phyloP scores from a whole-genome alignment of 2,888 invertebrate species.

The Ormyrus nitidulus region DNA sequence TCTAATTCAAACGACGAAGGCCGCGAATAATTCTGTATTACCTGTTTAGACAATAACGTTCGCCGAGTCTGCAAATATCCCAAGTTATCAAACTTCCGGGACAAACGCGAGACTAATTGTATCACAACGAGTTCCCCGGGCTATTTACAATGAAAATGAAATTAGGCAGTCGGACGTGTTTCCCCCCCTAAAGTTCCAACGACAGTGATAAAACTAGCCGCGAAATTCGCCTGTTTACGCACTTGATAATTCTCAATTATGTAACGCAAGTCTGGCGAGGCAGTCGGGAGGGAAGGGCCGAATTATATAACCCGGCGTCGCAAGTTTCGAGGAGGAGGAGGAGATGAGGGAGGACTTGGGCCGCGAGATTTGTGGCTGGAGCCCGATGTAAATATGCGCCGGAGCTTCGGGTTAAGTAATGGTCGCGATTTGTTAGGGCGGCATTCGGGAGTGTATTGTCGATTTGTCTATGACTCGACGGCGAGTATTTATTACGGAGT shows the following conservation, averaged over 20 bases:
- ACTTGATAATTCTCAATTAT: slow-evolving; percentile 43
- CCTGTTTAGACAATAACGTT: too few species aligned
- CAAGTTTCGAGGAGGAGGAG: slow-evolving; percentile 2
- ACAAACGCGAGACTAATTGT: slow-evolving; percentile 31
- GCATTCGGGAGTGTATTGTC: not conserved
- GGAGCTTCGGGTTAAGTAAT: not conserved
- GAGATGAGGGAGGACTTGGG: not conserved
- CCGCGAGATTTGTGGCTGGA: not conserved
- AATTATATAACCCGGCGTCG: not conserved
- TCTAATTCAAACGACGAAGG: too few species aligned
- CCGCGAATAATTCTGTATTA: too few species aligned
- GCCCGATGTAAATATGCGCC: too few species aligned
- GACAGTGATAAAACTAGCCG: slow-evolving; percentile 6
- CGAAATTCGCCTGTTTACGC: slow-evolving; percentile 14
- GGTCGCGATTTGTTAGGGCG: slow-evolving; percentile 12
- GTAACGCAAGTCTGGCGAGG: not conserved
- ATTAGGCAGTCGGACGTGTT: not conserved
- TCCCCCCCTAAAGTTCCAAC: not conserved
- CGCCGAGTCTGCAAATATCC: not conserved
- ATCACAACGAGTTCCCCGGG: not conserved
- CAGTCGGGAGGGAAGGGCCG: too few species aligned
- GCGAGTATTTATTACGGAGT: not conserved
- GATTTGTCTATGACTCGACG: not conserved
- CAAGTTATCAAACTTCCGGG: not conserved
- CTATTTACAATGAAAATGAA: slow-evolving; percentile 31